A percentile compares a stretch with the other conserved stretches of the same genome.
phyloP scores from a whole-genome alignment of 2,113 vertebrate species.

The Grantiella picta region DNA sequence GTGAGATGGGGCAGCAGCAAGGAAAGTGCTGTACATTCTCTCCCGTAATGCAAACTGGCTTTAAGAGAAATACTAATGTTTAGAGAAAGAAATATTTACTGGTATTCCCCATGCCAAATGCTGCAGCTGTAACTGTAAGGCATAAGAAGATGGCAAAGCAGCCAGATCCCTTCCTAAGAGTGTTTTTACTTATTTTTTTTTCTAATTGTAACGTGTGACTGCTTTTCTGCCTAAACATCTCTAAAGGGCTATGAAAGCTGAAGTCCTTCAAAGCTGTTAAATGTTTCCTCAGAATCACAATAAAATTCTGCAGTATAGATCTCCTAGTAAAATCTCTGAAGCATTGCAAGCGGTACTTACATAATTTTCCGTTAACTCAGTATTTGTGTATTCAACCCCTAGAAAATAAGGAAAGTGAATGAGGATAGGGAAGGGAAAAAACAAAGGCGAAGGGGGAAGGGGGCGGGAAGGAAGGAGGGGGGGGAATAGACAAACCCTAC shows the following conservation, averaged over 20 bases:
- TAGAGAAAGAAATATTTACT: slow-evolving; percentile 33
- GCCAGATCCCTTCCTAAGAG: not conserved
- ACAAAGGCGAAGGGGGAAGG: slow-evolving; percentile 19
- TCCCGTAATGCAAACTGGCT: slow-evolving; percentile 10
- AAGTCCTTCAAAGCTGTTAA: slow-evolving; percentile 70
- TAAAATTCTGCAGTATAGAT: slow-evolving; percentile 61
- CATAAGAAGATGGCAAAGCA: slow-evolving; percentile 8
- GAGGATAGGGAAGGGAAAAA: slow-evolving; percentile 33
- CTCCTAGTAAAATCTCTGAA: slow-evolving; percentile 65
- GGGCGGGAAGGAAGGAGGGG: not conserved
- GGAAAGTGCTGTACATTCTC: not conserved
- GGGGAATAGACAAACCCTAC: not conserved
- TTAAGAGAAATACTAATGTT: slow-evolving; percentile 43
- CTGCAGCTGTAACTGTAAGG: slow-evolving; percentile 3
- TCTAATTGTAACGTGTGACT: slow-evolving; percentile 38
- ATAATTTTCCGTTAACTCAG: slow-evolving; percentile 66
- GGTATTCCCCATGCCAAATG: not conserved
- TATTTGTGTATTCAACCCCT: slow-evolving; percentile 69
- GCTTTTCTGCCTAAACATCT: slow-evolving; percentile 63
- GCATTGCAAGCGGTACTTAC: slow-evolving; percentile 38
- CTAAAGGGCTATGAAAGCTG: slow-evolving; percentile 62
- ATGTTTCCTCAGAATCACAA: slow-evolving; percentile 61
- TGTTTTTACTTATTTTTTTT: not conserved
- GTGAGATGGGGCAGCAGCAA: not conserved
- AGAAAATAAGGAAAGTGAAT: slow-evolving; percentile 60